These are phyloP conservation scores for Cordilura impudica DNA, from an alignment of 2,888 invertebrate species.

Conservation along the genomic window DNA sequence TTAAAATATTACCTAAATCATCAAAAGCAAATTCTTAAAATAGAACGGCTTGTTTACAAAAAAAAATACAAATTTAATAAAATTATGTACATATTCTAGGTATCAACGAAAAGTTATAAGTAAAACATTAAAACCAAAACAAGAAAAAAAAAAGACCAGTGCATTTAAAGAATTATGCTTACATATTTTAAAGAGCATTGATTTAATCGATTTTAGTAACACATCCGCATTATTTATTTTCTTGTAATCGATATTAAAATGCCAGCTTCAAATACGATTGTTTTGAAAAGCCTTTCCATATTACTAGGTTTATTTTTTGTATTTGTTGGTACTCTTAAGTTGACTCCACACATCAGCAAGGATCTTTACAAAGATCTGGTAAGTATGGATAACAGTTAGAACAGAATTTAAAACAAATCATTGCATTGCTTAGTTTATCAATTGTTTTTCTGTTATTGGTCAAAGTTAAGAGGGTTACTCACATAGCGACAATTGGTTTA, in stretches of 20 bases:
- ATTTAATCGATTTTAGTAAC: not conserved
- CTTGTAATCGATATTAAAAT: slow-evolving; percentile 66
- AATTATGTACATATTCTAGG: slow-evolving; percentile 10
- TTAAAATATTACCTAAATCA: slow-evolving; percentile 17
- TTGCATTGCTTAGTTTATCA: too few relatives aligned
- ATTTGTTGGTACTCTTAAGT: slow-evolving; percentile 94
- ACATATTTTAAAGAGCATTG: too few relatives aligned
- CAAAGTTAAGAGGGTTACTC: too few relatives aligned
- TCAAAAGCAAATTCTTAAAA: slow-evolving; percentile 59
- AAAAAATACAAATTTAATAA: slow-evolving; percentile 51
- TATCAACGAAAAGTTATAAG: slow-evolving; percentile 1
- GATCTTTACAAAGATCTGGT: slow-evolving; percentile 98
- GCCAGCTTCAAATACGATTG: slow-evolving; percentile 82
- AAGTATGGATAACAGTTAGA: slow-evolving; percentile 76
- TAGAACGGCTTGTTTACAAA: slow-evolving; percentile 62
- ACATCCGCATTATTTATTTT: not conserved
- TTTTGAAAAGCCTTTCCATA: slow-evolving; percentile 92
- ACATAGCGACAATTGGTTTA: too few relatives aligned
- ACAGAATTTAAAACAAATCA: not conserved
- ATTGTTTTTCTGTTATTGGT: too few relatives aligned
- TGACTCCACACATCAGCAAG: slow-evolving; percentile 93
- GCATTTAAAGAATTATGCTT: slow-evolving; percentile 8
- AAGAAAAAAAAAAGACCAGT: slow-evolving; percentile 8
- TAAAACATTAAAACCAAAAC: not conserved
- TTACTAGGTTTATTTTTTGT: slow-evolving; percentile 96